Base-by-base conservation (phyloP, 2,113 vertebrate genomes). In the Pavo muticus region DNA sequence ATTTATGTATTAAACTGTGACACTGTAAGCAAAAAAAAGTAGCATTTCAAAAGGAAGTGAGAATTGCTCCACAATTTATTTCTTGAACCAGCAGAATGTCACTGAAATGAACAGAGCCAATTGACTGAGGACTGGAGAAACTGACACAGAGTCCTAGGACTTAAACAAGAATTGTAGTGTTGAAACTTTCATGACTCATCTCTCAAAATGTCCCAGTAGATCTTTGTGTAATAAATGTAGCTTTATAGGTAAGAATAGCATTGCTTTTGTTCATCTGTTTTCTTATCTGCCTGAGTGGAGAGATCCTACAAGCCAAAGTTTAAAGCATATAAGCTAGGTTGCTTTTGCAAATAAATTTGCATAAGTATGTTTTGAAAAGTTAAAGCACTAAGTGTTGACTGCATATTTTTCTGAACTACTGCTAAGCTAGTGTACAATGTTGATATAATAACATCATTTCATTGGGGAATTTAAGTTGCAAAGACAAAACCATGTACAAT, bases 271-370 rank as follows among this genome's bases (percentile, higher is more conserved):
- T 77, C 20, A 14, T n/a, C 25, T 61, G 16, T 48, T 85, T 68
- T 65, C 57, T 57, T 65, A 84, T 40, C 11, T 60, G 39, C 18
- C 25, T 61, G 50, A 91, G 15, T 29, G 52, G 19, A 88, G 21
- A 67, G 11, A n/a, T 48, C 9, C 50, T 56, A 17, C 56, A 15
- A 61, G 40, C 0, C 0, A 6, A 52, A 39, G 2, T 7, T 75
- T 18, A 64, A 69, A 95, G 6, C 14, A 80, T 32, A 27, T 27
- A 29, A 73, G 12, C 39, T 50, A 23, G 39, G 5, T 18, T 50
- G 6, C 25, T 91, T 91, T 50, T 45, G 21, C 63, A 44, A 48
- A 18, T 25, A 77, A 6, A 10, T 0, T 0, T 45, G 9, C 1
- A 6, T n/a, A 11, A 47, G 37, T 59, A 6, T 71, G 23, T 67